Evolutionary conservation across 2,888 invertebrate species (phyloP).

Genomic region (Physocephala rufipes): DNA sequence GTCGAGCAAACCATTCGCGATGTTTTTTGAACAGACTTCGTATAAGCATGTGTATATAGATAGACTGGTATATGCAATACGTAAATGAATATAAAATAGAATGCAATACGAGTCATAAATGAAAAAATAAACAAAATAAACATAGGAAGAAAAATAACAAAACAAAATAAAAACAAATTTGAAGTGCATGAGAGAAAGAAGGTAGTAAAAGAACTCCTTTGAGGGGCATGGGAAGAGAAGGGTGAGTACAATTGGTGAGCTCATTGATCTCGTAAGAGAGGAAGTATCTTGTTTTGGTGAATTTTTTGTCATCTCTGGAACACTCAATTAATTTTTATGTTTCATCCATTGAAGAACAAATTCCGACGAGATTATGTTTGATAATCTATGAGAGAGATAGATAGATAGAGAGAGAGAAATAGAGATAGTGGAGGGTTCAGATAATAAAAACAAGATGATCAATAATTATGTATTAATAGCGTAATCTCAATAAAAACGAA

Average conservation of each 20-base stretch:
- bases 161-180: constrained; percentile 19
- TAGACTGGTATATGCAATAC: too few relatives aligned
- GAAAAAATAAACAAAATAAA: not conserved
- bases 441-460: too few relatives aligned
- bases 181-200: constrained; percentile 1
- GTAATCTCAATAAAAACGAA: too few relatives aligned
- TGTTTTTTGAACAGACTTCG: too few relatives aligned
- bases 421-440: too few relatives aligned
- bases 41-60: too few relatives aligned
- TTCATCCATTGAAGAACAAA: not conserved
- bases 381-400: too few relatives aligned
- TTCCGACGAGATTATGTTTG: not conserved
- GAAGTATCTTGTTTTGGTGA: not conserved
- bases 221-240: not conserved
- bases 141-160: not conserved
- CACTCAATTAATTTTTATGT: not conserved
- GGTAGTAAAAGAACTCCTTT: not conserved
- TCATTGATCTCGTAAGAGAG: not conserved
- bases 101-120: too few relatives aligned
- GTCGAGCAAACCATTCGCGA: too few relatives aligned
- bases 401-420: too few relatives aligned
- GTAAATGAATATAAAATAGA: too few relatives aligned
- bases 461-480: too few relatives aligned
- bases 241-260: not conserved
- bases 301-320: not conserved